Base-by-base conservation (phyloP, 2,113 vertebrate genomes). In the Percina caprodes region DNA sequence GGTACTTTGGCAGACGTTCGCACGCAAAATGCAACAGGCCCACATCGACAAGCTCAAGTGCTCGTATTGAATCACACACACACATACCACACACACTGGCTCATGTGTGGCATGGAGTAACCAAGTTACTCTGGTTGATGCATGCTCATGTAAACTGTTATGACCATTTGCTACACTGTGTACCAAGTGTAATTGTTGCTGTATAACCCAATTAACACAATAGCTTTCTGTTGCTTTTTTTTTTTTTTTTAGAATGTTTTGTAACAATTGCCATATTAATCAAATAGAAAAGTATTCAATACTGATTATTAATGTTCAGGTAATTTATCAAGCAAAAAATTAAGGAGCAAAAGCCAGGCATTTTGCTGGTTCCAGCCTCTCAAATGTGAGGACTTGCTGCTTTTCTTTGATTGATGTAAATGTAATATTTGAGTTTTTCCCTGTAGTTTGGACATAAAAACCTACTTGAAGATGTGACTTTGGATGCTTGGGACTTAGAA, bases 1-100 rank as follows among this genome's bases (percentile, higher is more conserved):
- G 69, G 83, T 74, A 49, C 85, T 88, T 76, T 85, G 80, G 71
- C 61, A 14, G 77, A 89, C 48, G 7, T 67, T 80, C 11, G 35
- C 85, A 82, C 76, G 74, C 74, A 71, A 79, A 88, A 83, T n/a
- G 51, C 49, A 76, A 69, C 58, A 19, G 68, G 72, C 59, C 61
- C 51, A 35, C 48, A 3, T 4, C 15, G 56, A 56, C 19, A 10
- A 42, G 60, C 65, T 58, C 16, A 6, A n/a, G 26, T 39, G 23
- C 58, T 61, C 19, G 14, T 6, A 49, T 15, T 82, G 54, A 78
- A 71, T 73, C 69, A 52, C 35, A 19, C 77, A 58, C 71, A 67
- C 70, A 61, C 67, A 59, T 35, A 62, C 67, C 63, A 65, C 74
- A 89, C 82, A 72, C 62, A 74, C 6, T 9, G 56, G 54, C 52